These are phyloP conservation scores for Meriones psammophilus DNA, from an alignment of 2,797 vertebrate genomes.

Conservation along the genomic window DNA sequence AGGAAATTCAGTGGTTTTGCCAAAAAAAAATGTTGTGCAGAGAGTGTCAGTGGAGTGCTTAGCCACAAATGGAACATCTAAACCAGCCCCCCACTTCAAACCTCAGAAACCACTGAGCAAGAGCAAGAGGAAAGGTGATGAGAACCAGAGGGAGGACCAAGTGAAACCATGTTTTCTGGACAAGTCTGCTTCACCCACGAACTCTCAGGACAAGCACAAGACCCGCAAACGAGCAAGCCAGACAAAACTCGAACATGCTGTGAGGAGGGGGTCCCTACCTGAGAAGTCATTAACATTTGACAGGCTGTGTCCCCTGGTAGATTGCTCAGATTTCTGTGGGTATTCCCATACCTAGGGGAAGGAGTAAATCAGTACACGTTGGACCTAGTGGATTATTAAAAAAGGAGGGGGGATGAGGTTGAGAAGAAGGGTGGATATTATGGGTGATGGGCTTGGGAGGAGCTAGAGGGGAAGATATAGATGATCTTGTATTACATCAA, in stretches of 20 bases:
- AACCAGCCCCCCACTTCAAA: not conserved
- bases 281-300: too few species aligned
- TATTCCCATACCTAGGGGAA: not conserved
- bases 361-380: not conserved
- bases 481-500: not conserved
- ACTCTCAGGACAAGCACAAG: not conserved
- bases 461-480: not conserved
- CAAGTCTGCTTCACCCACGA: not conserved
- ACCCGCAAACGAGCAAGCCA: not conserved
- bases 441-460: not conserved
- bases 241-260: not conserved
- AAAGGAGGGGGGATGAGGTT: not conserved
- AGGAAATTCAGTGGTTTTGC: not conserved
- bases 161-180: not conserved
- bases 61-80: not conserved
- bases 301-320: not conserved
- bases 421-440: not conserved
- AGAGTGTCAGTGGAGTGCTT: not conserved
- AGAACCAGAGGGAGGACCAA: not conserved
- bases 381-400: not conserved
- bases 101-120: not conserved
- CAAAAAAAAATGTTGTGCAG: not conserved
- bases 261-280: not conserved
- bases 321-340: not conserved
- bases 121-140: not conserved